A percentile compares a stretch with the other conserved stretches of the same genome.
These are phyloP conservation scores for Gobio occitaniae DNA, from an alignment of 2,797 vertebrate genomes.

Conservation along the genomic window DNA sequence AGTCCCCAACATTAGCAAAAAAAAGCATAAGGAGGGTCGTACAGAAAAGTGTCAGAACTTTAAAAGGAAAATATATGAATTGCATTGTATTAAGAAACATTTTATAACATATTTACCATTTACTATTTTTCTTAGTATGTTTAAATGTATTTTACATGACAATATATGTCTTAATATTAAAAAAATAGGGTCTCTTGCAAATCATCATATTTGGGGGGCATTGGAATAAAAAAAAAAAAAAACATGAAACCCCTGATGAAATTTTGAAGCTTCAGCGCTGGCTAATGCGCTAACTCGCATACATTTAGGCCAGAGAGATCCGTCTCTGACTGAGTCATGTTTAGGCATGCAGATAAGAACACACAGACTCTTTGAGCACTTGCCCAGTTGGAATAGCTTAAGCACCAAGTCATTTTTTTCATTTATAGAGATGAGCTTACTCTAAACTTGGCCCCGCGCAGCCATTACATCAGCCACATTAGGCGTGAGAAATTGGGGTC, in stretches of 20 bases:
- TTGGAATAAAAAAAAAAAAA: background rate
- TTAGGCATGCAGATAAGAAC: conserved; percentile 48
- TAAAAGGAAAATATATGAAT: background rate
- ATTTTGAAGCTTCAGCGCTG: background rate
- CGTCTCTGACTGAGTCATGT: conserved; percentile 20
- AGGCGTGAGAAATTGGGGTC: conserved; percentile 78
- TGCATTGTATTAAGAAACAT: background rate
- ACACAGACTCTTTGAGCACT: conserved; percentile 46
- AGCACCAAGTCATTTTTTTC: conserved; percentile 63
- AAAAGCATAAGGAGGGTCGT: too few relatives aligned
- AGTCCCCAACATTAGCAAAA: background rate
- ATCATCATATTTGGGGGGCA: background rate
- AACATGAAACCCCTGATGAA: background rate
- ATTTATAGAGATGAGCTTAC: conserved; percentile 71
- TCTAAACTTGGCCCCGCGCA: conserved; percentile 71
- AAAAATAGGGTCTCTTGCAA: background rate
- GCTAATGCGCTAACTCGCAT: background rate
- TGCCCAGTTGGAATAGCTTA: conserved; percentile 62
- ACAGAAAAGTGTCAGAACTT: background rate
- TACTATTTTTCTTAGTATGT: background rate
- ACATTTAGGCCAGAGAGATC: background rate
- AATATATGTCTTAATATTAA: background rate
- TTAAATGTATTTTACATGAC: background rate
- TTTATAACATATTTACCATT: background rate
- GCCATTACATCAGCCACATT: conserved; percentile 75